Base-by-base conservation (phyloP, 2,888 invertebrate genomes). In the Geotrupes spiniger region DNA sequence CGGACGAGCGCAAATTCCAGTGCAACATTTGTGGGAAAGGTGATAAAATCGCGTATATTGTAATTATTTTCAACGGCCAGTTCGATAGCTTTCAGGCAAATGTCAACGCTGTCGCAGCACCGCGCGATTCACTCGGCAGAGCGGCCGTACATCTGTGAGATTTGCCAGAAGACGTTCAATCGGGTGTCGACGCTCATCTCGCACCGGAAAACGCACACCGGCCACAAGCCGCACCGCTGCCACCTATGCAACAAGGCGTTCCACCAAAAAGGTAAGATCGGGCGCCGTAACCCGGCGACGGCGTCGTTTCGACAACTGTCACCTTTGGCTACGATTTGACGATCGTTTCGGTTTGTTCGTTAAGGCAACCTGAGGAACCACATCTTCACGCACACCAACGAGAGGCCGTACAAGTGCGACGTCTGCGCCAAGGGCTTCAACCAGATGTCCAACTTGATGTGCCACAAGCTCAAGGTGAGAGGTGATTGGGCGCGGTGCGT, bases 181-280 rank as follows among this genome's bases (percentile, higher is more conserved):
- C 79, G 88, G 42, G 84, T 86, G 2, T 88, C 87, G 6, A 87
- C 88, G n/a, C 73, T 89, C 53, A 88, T 88, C 65, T 87, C 87
- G 8, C 88, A 89, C 62, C 79, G 85, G 53, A 88, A 87, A 75
- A 88, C 85, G 3, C 88, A 89, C 65, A 84, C 84, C 6, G 81
- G 83, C 37, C 76, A 82, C 53, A 89, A 88, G 63, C 85, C 85
- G 0, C 87, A 87, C 71, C 80, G 78, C 52, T 89, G 88, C 62
- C 81, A 83, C 63, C 73, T 86, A 45, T 88, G 88, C 68, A 82
- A 83, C 42, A 87, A 87, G 69, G 86, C 86, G 57, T 89, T 89
- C 69, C 88, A 88, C 69, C 88, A 89, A 64, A 88, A 88, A 81
- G 88, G 88, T 84, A 63, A 49, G 47, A 21, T 14, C n/a, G n/a